These are phyloP conservation scores for Hipposideros armiger DNA, from an alignment of 2,113 vertebrate species.

Conservation along the genomic window DNA sequence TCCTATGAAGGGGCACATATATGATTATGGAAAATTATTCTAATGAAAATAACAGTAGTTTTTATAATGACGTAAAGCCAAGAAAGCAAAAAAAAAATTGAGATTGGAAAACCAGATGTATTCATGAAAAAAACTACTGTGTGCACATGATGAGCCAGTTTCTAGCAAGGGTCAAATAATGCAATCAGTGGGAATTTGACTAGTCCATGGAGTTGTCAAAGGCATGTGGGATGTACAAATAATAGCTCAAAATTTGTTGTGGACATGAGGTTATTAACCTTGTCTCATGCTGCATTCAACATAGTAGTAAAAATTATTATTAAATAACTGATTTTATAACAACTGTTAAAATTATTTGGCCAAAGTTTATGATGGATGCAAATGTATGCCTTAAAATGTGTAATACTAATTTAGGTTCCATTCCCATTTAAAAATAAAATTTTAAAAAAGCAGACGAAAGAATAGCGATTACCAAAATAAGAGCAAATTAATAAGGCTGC, in stretches of 20 bases:
- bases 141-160: slow-evolving; percentile 73
- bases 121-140: slow-evolving; percentile 70
- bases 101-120: slow-evolving; percentile 80
- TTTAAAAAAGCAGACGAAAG: slow-evolving; percentile 62
- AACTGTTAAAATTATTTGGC: slow-evolving; percentile 86
- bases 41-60: slow-evolving; percentile 85
- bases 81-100: slow-evolving; percentile 61
- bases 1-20: slow-evolving; percentile 85
- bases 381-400: slow-evolving; percentile 80
- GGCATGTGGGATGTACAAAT: slow-evolving; percentile 55
- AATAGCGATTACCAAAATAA: slow-evolving; percentile 83
- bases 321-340: slow-evolving; percentile 86
- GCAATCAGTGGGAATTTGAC: slow-evolving; percentile 81
- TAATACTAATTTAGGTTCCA: slow-evolving; percentile 81
- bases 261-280: slow-evolving; percentile 82
- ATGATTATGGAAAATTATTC: slow-evolving; percentile 86
- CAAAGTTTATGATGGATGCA: slow-evolving; percentile 83
- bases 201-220: slow-evolving; percentile 81
- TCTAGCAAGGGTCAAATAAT: slow-evolving; percentile 78
- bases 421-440: slow-evolving; percentile 76
- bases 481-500: slow-evolving; percentile 79
- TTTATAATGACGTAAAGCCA: slow-evolving; percentile 77
- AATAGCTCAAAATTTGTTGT: slow-evolving; percentile 84
- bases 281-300: slow-evolving; percentile 75
- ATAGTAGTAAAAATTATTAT: slow-evolving; percentile 85